These are phyloP conservation scores for Pseudochirops corinnae DNA, from an alignment of 2,797 vertebrate species.

Conservation along the genomic window DNA sequence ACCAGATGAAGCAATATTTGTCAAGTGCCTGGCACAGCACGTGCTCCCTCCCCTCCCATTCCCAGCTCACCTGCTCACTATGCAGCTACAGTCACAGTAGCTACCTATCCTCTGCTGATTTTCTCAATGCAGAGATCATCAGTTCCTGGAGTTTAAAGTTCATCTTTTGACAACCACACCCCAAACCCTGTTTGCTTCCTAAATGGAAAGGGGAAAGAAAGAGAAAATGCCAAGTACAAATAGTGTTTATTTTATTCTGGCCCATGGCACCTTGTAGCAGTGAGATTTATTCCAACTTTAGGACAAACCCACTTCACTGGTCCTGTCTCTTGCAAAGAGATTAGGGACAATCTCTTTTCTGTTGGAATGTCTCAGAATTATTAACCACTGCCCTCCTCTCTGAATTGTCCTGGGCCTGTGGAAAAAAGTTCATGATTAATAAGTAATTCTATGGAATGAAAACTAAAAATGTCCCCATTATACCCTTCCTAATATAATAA, in stretches of 20 bases:
- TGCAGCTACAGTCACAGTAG: no score
- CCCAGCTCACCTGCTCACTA: background rate
- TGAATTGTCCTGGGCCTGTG: background rate
- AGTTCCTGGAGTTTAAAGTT: no score
- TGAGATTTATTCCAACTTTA: background rate
- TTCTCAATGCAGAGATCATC: no score
- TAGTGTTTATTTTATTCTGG: background rate
- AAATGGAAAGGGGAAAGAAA: no score
- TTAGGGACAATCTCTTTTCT: background rate
- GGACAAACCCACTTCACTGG: background rate
- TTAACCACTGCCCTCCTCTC: background rate
- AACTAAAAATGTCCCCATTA: background rate
- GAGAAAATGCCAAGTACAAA: no score
- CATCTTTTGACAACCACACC: no score
- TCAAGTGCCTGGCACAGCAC: no score
- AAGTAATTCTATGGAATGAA: background rate
- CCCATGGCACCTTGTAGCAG: background rate
- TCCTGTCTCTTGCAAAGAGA: background rate
- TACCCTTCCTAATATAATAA: background rate
- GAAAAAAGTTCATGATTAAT: background rate
- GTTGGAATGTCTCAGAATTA: background rate
- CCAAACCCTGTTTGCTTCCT: no score
- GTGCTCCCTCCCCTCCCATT: background rate
- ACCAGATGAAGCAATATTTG: no score
- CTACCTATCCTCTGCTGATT: no score